Percentiles rank a stretch among this genome's conserved stretches.
Evolutionary conservation across 1,140 invertebrate species (phyloP).

Genomic region (Dysdera silvatica): DNA sequence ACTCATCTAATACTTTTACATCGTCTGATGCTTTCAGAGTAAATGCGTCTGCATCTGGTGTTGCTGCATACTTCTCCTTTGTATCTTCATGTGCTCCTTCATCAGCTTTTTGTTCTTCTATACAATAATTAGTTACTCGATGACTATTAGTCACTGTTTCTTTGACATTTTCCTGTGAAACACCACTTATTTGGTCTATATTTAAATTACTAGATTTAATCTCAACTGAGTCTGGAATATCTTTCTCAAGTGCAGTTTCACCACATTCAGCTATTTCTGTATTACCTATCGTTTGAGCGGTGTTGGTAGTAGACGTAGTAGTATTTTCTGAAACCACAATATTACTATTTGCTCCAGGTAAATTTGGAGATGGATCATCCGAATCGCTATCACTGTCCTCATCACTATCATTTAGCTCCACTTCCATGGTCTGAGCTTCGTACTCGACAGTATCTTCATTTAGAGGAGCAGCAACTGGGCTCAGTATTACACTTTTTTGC

Average conservation of each 20-base stretch:
- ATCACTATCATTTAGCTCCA: constrained; percentile 6
- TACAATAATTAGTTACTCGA: not conserved
- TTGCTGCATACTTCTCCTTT: too few relatives aligned
- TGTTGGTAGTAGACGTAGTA: not conserved
- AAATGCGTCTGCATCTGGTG: too few relatives aligned
- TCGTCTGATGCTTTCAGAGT: too few relatives aligned
- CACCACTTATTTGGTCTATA: not conserved
- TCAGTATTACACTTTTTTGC: constrained; percentile 17
- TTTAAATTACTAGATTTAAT: too few relatives aligned
- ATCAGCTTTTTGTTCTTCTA: not conserved
- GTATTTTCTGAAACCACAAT: not conserved
- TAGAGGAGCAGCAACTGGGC: constrained; percentile 2
- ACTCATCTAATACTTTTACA: not conserved
- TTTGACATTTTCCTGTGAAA: not conserved
- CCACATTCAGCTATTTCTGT: not conserved
- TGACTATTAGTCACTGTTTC: not conserved
- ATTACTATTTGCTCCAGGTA: not conserved
- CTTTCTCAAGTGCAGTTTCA: not conserved
- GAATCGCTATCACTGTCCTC: constrained; percentile 13
- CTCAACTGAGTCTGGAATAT: not conserved
- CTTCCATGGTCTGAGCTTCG: constrained; percentile 15
- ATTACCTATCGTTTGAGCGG: not conserved
- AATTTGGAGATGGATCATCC: constrained; percentile 2
- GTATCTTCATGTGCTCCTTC: too few relatives aligned
- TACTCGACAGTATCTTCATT: constrained; percentile 20